Percentiles rank a stretch among this genome's conserved stretches.
phyloP scores from a whole-genome alignment of 2,888 invertebrate genomes.

The Alloscopus bannaensis region DNA sequence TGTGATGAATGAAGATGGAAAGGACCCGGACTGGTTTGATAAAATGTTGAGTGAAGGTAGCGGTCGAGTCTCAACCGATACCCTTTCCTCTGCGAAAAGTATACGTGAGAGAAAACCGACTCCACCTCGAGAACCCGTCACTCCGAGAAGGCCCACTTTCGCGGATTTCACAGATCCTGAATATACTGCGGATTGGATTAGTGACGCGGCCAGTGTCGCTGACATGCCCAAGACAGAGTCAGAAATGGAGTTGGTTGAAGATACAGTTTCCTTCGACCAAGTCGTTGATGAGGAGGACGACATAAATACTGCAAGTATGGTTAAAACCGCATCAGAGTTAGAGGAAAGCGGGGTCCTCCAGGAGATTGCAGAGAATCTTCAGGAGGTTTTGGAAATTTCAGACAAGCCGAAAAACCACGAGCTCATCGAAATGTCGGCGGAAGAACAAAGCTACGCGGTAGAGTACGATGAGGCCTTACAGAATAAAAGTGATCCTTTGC shows the following conservation, averaged over 20 bases:
- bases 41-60: too few species aligned
- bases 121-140: constrained; percentile 41
- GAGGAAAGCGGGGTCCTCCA: constrained; percentile 41
- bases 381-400: constrained; percentile 45
- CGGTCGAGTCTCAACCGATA: too few species aligned
- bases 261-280: not conserved
- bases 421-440: constrained; percentile 22
- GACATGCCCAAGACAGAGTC: not conserved
- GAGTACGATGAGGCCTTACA: constrained; percentile 40
- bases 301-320: constrained; percentile 29
- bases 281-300: constrained; percentile 6
- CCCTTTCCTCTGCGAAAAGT: too few species aligned
- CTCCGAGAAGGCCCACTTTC: not conserved
- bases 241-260: not conserved
- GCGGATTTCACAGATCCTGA: constrained; percentile 28
- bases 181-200: constrained; percentile 60
- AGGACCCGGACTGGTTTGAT: not conserved
- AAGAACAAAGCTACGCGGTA: constrained; percentile 31
- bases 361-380: constrained; percentile 52
- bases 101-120: constrained; percentile 21
- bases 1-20: not conserved
- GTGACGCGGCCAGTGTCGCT: constrained; percentile 17
- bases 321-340: constrained; percentile 39
- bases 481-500: constrained; percentile 40
- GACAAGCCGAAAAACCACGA: constrained; percentile 30